Evolutionary conservation across 2,113 vertebrate genomes (phyloP).

Genomic region (Eclectus roratus): DNA sequence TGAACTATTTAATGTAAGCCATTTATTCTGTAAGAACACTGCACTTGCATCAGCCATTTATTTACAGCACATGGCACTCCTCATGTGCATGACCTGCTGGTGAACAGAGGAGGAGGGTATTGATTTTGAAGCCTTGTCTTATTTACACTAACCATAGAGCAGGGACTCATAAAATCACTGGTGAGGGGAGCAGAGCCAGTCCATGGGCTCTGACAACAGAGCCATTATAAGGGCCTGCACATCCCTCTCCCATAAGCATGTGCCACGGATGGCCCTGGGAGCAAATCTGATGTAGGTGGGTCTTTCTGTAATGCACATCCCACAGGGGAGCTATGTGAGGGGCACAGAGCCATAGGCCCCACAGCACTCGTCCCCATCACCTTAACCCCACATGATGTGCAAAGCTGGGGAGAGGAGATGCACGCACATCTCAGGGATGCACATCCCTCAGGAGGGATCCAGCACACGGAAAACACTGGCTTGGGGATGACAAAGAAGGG

Average conservation of each 20-base stretch:
- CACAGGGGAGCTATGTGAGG: background rate
- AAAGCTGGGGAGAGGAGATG: background rate
- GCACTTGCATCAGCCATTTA: background rate
- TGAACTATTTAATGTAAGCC: background rate
- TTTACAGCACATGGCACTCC: background rate
- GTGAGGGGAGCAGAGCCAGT: background rate
- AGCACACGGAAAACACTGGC: background rate
- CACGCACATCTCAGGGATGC: background rate
- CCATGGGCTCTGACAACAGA: background rate
- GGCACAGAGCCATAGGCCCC: too few relatives aligned
- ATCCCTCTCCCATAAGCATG: background rate
- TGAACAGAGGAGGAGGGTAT: background rate
- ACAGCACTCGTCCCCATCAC: rapidly evolving
- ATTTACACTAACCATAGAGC: background rate
- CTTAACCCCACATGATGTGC: background rate
- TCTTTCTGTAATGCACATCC: background rate
- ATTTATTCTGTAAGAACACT: background rate
- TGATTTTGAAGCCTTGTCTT: background rate
- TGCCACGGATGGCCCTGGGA: background rate
- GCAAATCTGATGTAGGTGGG: background rate
- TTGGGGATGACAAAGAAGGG: background rate
- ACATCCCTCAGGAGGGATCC: background rate
- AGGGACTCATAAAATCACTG: background rate
- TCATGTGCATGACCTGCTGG: background rate
- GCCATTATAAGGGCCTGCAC: background rate